These are phyloP conservation scores for Pseudorhombus dupliciocellatus DNA, from an alignment of 2,113 vertebrate genomes.

Conservation along the genomic window DNA sequence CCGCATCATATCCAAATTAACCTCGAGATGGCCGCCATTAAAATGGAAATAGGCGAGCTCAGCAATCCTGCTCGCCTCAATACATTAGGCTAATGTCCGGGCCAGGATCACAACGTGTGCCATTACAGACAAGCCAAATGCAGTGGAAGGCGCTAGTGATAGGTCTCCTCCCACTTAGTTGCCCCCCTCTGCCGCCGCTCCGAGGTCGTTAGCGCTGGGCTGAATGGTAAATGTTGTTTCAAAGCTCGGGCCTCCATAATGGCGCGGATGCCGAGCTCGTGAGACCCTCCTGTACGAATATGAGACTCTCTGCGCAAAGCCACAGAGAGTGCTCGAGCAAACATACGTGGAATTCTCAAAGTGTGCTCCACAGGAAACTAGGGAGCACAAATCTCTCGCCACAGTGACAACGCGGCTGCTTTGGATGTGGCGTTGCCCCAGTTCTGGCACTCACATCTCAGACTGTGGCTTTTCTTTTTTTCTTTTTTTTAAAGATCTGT, in stretches of 20 bases:
- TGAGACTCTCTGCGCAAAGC: slow-evolving; percentile 16
- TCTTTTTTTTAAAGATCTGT: slow-evolving; percentile 30
- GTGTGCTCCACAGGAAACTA: not conserved
- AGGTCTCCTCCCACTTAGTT: slow-evolving; percentile 31
- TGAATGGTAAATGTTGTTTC: slow-evolving; percentile 31
- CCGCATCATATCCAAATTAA: slow-evolving; percentile 75
- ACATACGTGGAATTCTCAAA: slow-evolving; percentile 4
- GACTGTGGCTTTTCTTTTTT: slow-evolving; percentile 9
- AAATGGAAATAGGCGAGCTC: slow-evolving; percentile 70
- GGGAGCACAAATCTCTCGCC: not conserved
- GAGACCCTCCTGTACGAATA: slow-evolving; percentile 6
- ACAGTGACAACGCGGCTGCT: not conserved
- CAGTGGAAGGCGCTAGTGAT: slow-evolving; percentile 62
- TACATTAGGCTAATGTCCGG: slow-evolving; percentile 71
- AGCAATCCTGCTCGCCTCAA: slow-evolving; percentile 58
- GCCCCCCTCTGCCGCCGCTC: not conserved
- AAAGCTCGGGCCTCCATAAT: too few species aligned
- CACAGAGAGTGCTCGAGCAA: slow-evolving; percentile 10
- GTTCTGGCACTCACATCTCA: slow-evolving; percentile 15
- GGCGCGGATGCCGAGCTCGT: too few species aligned
- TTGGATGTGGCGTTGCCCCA: slow-evolving; percentile 18
- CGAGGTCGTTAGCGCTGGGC: slow-evolving; percentile 31
- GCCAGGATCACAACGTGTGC: slow-evolving; percentile 49
- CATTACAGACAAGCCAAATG: slow-evolving; percentile 72
- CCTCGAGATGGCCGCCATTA: slow-evolving; percentile 74